Percentiles rank a stretch among this genome's conserved stretches.
Evolutionary conservation across 2,113 vertebrate genomes (phyloP).

Genomic region (Fregata magnificens): DNA sequence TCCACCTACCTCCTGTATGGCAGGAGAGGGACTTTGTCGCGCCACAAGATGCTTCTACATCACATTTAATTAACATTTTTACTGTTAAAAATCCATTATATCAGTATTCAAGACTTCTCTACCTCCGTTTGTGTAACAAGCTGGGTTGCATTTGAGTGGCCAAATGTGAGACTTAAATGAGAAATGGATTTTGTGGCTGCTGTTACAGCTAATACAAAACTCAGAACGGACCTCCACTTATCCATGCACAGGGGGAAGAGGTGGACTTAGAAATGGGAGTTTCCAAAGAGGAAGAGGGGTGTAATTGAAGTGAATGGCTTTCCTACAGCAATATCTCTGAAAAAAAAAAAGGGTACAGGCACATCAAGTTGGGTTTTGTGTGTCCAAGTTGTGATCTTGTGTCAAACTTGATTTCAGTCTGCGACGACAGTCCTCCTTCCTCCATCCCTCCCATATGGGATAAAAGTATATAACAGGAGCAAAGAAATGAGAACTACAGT

Average conservation of each 20-base stretch:
- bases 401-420: background rate
- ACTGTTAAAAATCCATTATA: background rate
- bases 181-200: background rate
- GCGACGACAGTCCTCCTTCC: rapidly evolving
- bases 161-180: background rate
- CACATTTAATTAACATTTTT: background rate
- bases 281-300: background rate
- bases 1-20: background rate
- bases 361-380: background rate
- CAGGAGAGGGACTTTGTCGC: rapidly evolving
- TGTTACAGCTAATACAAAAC: background rate
- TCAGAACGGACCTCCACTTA: background rate
- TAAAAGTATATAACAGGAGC: background rate
- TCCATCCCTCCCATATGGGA: background rate
- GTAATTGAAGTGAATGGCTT: background rate
- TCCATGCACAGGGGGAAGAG: background rate
- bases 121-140: background rate
- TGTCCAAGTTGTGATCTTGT: background rate
- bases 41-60: background rate
- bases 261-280: background rate
- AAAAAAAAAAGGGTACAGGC: background rate
- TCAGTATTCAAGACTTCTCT: background rate
- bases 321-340: background rate
- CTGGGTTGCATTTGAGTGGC: background rate
- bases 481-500: background rate